phyloP scores from a whole-genome alignment of 2,888 invertebrate genomes.

The Atherix ibis region DNA sequence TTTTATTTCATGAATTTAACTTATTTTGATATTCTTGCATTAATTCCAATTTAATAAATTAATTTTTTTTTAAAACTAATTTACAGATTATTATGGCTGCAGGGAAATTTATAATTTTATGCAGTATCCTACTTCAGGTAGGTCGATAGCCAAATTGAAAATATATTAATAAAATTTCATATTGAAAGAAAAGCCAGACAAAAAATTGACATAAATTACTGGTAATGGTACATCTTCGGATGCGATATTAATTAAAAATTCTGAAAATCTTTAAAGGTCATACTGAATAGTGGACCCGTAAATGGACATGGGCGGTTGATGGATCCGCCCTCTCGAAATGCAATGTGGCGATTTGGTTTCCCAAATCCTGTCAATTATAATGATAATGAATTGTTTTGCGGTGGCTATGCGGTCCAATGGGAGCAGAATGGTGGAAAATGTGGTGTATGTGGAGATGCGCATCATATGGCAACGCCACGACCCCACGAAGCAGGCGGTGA shows the following conservation, averaged over 20 bases:
- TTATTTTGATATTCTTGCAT: too few relatives aligned
- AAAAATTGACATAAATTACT: not conserved
- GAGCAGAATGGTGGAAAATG: slow-evolving; percentile 72
- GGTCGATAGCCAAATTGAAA: not conserved
- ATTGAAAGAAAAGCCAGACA: not conserved
- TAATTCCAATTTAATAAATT: slow-evolving; percentile 1
- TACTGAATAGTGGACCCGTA: slow-evolving; percentile 23
- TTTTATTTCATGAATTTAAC: too few relatives aligned
- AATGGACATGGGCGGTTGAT: slow-evolving; percentile 71
- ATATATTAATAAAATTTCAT: not conserved
- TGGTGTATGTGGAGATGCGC: slow-evolving; percentile 81
- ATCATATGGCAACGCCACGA: slow-evolving; percentile 50
- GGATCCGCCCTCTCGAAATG: slow-evolving; percentile 85
- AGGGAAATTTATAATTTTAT: slow-evolving; percentile 3
- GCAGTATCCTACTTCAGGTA: slow-evolving; percentile 8
- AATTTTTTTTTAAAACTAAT: slow-evolving; percentile 1
- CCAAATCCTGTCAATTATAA: slow-evolving; percentile 90
- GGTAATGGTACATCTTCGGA: not conserved
- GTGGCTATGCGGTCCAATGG: slow-evolving; percentile 82
- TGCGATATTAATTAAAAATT: slow-evolving; percentile 3
- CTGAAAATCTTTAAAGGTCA: slow-evolving; percentile 9
- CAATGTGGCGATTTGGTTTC: slow-evolving; percentile 91
- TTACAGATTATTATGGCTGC: slow-evolving; percentile 4
- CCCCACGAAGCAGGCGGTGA: slow-evolving; percentile 80
- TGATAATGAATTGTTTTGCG: slow-evolving; percentile 87